Conservation (phyloP, 2,888 invertebrate species). For the Ophonus ardosiacus region DNA sequence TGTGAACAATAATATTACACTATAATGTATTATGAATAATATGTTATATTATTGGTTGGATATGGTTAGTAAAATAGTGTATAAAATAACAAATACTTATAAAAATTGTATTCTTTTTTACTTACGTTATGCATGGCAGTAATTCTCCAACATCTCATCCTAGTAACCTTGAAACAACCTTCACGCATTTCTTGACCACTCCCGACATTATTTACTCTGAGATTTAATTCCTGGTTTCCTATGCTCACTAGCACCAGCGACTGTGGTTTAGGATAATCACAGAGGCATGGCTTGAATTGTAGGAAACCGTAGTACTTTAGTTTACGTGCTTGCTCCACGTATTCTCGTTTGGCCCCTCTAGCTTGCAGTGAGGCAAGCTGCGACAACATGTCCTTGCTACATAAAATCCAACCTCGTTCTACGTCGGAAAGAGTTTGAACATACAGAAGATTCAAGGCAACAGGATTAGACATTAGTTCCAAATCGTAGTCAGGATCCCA, state of each 20-base stretch:
- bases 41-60: conserved; percentile 68
- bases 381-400: conserved; percentile 81
- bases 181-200: conserved; percentile 84
- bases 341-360: conserved; percentile 91
- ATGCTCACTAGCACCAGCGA: conserved; percentile 86
- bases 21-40: conserved; percentile 54
- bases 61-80: too few species aligned
- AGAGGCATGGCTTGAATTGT: conserved; percentile 85
- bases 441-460: conserved; percentile 91
- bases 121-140: conserved; percentile 88
- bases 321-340: conserved; percentile 89
- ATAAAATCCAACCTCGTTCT: conserved; percentile 90
- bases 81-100: neutral
- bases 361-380: conserved; percentile 85
- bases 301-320: conserved; percentile 94
- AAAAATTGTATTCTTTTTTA: conserved; percentile 60
- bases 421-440: conserved; percentile 92
- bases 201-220: conserved; percentile 78
- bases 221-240: conserved; percentile 90
- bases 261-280: conserved; percentile 86
- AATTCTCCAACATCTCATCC: conserved; percentile 98
- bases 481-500: conserved; percentile 93
- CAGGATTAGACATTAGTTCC: conserved; percentile 88
- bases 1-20: too few species aligned
- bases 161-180: conserved; percentile 93